phyloP scores from a whole-genome alignment of 2,888 invertebrate genomes.

The Trachelus troglodyta region DNA sequence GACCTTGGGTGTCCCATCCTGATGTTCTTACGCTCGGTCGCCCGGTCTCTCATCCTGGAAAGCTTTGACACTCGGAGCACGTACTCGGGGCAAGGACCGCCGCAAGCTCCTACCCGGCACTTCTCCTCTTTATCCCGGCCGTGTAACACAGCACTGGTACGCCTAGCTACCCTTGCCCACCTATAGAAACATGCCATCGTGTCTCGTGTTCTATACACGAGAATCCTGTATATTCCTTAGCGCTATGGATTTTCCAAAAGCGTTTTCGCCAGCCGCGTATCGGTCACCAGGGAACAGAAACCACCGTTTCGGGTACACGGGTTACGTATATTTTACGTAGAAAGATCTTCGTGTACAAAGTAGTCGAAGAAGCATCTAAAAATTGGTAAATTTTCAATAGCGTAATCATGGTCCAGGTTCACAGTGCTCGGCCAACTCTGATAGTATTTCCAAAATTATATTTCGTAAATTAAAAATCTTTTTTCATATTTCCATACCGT shows the following conservation, averaged over 20 bases:
- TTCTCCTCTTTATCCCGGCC: constrained; percentile 30
- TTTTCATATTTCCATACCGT: too few species aligned
- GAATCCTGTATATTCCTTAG: constrained; percentile 52
- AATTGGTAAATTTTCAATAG: too few species aligned
- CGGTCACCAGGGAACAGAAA: constrained; percentile 2
- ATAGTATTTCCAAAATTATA: too few species aligned
- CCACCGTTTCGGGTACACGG: neutral
- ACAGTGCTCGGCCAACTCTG: too few species aligned
- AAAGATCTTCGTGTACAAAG: too few species aligned
- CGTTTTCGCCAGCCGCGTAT: constrained; percentile 21
- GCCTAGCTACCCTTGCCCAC: constrained; percentile 31
- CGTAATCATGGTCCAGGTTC: too few species aligned
- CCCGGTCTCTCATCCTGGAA: constrained; percentile 55
- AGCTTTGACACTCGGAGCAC: constrained; percentile 65
- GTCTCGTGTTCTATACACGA: constrained; percentile 44
- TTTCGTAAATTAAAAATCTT: too few species aligned
- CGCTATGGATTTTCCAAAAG: constrained; percentile 61
- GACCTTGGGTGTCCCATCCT: constrained; percentile 61
- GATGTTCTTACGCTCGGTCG: constrained; percentile 52
- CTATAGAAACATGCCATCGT: constrained; percentile 57
- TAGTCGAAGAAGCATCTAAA: too few species aligned
- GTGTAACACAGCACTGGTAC: constrained; percentile 21
- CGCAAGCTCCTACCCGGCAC: constrained; percentile 56
- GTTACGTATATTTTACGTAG: too few species aligned
- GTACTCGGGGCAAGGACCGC: constrained; percentile 67